Percentiles rank a stretch among this genome's conserved stretches.
phyloP scores from a whole-genome alignment of 2,888 invertebrate species.

The Noctua pronuba region DNA sequence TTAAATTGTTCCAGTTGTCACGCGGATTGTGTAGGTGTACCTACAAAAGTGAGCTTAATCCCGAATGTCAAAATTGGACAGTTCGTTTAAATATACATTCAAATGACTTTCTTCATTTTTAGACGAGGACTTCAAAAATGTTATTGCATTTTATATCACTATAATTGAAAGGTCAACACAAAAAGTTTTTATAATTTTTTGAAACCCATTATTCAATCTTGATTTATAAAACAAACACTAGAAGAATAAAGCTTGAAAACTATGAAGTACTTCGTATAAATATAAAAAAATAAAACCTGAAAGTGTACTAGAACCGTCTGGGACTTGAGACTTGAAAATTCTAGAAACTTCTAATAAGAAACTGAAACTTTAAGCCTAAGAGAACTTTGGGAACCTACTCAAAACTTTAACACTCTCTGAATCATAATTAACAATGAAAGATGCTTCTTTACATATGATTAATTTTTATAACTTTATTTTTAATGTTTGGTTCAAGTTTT shows the following conservation, averaged over 20 bases:
- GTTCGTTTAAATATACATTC: neutral
- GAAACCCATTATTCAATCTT: neutral
- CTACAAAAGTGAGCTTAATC: neutral
- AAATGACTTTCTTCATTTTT: neutral
- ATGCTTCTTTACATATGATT: conserved; percentile 38
- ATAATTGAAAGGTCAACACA: neutral
- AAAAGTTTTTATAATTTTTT: neutral
- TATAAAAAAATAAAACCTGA: conserved; percentile 37
- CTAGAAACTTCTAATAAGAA: conserved; percentile 49
- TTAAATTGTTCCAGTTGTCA: neutral
- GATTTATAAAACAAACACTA: conserved; percentile 7
- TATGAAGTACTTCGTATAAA: conserved; percentile 13
- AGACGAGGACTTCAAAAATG: neutral
- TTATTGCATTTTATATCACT: neutral
- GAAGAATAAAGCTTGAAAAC: neutral
- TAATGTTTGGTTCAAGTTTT: conserved; percentile 1
- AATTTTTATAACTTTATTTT: conserved; percentile 16
- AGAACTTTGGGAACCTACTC: conserved; percentile 52
- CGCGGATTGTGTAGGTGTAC: neutral
- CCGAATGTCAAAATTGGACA: neutral
- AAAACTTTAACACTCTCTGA: conserved; percentile 50
- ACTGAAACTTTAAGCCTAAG: conserved; percentile 53
- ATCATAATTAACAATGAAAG: conserved; percentile 59
- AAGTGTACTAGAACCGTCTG: conserved; percentile 20
- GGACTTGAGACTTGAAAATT: conserved; percentile 41